phyloP scores from a whole-genome alignment of 1,140 invertebrate species.

The Streblospio benedicti region DNA sequence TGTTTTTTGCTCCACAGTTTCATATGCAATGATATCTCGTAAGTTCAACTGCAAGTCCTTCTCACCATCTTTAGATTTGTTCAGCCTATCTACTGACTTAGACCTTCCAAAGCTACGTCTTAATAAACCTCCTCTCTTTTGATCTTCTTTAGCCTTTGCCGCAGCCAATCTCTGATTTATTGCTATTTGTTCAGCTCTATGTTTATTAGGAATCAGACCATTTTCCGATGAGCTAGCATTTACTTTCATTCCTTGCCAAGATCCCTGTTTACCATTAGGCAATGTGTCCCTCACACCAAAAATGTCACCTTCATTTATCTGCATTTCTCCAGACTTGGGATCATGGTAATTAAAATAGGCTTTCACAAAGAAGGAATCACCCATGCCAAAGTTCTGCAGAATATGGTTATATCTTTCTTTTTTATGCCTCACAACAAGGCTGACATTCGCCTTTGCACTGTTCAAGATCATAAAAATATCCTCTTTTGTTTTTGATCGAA shows the following conservation, averaged over 20 bases:
- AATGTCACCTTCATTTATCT: slow-evolving; percentile 10
- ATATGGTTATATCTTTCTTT: slow-evolving; percentile 1
- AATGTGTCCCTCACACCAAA: slow-evolving; percentile 16
- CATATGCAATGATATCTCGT: slow-evolving; percentile 3
- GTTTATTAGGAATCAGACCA: slow-evolving; percentile 15
- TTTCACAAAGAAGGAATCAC: slow-evolving; percentile 14
- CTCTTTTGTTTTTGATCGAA: slow-evolving; percentile 10
- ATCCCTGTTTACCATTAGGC: slow-evolving; percentile 8
- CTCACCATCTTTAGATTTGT: background rate
- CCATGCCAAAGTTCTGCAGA: slow-evolving; percentile 7
- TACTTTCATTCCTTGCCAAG: slow-evolving; percentile 12
- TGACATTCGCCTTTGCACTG: background rate
- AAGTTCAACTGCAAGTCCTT: background rate
- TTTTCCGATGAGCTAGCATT: background rate
- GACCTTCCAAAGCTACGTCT: slow-evolving; percentile 13
- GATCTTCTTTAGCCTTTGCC: background rate
- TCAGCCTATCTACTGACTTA: slow-evolving; percentile 12
- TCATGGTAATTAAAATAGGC: slow-evolving; percentile 12
- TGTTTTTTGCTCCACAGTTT: background rate
- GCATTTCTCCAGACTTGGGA: slow-evolving; percentile 4
- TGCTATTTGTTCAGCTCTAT: slow-evolving; percentile 12
- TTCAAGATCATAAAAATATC: slow-evolving; percentile 1
- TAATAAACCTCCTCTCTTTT: slow-evolving; percentile 6
- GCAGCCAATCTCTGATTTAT: background rate
- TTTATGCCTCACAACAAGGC: slow-evolving; percentile 4